Evolutionary conservation across 2,888 invertebrate genomes (phyloP).

Genomic region (Dione vanillae): DNA sequence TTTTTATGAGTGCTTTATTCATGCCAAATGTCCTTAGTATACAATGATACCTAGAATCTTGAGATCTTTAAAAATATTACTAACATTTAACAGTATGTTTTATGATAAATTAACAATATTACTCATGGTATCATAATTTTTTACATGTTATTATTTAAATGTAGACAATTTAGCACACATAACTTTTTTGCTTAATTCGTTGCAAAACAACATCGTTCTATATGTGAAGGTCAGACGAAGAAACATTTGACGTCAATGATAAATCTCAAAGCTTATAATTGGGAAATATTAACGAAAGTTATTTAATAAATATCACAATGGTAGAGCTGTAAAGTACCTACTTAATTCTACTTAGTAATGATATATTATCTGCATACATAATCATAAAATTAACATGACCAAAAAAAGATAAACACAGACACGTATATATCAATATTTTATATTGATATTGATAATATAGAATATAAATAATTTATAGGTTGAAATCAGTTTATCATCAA

Average conservation of each 20-base stretch:
- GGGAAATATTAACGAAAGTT: background rate
- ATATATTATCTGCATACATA: background rate
- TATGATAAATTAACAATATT: no score
- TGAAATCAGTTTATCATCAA: no score
- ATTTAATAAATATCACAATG: background rate
- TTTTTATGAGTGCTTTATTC: no score
- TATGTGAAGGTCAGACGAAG: slow-evolving; percentile 26
- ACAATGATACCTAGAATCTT: no score
- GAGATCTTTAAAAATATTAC: no score
- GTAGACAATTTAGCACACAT: background rate
- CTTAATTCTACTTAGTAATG: background rate
- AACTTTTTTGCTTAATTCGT: slow-evolving; percentile 18
- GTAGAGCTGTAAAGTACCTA: background rate
- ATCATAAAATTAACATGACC: background rate
- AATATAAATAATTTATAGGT: no score
- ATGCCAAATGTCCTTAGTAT: no score
- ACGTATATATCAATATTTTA: background rate
- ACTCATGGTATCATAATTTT: background rate
- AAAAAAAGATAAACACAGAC: background rate
- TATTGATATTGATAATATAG: no score
- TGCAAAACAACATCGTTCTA: slow-evolving; percentile 28
- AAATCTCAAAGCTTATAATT: slow-evolving; percentile 17
- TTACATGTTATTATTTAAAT: background rate
- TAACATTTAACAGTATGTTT: no score
- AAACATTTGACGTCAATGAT: slow-evolving; percentile 26